Evolutionary conservation across 1,140 invertebrate genomes (phyloP), one percentile per base, ranked within the genome.

Genomic region (Linepithema humile): DNA sequence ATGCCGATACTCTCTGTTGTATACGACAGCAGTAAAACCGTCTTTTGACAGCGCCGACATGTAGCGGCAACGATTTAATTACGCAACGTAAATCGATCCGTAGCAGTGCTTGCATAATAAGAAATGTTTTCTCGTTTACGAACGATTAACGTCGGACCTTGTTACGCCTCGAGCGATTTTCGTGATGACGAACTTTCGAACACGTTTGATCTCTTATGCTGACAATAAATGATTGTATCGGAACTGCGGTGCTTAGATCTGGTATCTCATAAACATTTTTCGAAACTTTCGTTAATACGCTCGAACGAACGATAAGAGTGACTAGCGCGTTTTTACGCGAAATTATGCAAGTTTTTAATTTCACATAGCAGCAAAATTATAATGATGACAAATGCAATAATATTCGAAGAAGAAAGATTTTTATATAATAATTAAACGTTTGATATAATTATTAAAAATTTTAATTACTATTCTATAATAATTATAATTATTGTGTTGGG

Each of bases 101-200:
- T 38, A 26, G 48, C 48, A 40, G 40, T 64, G 59, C 38, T 83
- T 75, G 26, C 57, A 65, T 82, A 83, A 75, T 32, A 35, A 83
- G 23, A 83, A 75, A 60, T 40, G 35, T 64, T 40, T 57, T 62
- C 57, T 83, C 12, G 65, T 83, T 83, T 62, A 65, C 82, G 26
- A 55, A 64, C 45, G 57, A 83, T 83, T 83, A 64, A 75, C 26
- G 43, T 64, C 82, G n/a, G 29, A 35, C 26, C 38, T 74, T 12
- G 32, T 48, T 32, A 20, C 35, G 45, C 35, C 35, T 38, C 64
- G 48, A 55, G 48, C 75, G 45, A 82, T 43, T 50, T 75, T 75
- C 12, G 40, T 20, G 65, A 74, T 74, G 29, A 83, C 32, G 55
- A 83, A 6, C 26, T 53, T 43, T 55, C n/a, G 17, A 55, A 10